Conservation (phyloP, 1,140 invertebrate genomes). For the Apolygus lucorum region DNA sequence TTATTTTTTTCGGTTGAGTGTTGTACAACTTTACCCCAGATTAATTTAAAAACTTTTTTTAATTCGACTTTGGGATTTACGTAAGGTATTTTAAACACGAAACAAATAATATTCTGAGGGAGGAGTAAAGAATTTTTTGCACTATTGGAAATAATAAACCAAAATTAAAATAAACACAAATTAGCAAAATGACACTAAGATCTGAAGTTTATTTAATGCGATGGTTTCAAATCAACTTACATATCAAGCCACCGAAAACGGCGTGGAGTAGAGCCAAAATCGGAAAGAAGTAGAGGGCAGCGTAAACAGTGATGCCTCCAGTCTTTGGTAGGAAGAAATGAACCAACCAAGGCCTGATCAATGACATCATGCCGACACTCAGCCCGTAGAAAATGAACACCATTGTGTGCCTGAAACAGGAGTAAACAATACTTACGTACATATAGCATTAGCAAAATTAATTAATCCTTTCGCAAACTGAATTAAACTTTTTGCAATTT, state of each 20-base stretch:
- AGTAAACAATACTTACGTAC: too few relatives aligned
- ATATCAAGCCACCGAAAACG: constrained; percentile 80
- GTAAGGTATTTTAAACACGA: too few relatives aligned
- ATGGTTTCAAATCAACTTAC: constrained; percentile 44
- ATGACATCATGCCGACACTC: constrained; percentile 68
- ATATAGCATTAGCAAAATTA: too few relatives aligned
- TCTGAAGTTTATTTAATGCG: not conserved
- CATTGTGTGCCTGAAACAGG: constrained; percentile 77
- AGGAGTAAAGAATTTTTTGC: too few relatives aligned
- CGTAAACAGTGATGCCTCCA: constrained; percentile 69
- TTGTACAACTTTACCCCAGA: too few relatives aligned
- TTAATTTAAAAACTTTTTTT: too few relatives aligned
- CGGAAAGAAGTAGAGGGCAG: constrained; percentile 90
- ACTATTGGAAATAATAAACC: too few relatives aligned
- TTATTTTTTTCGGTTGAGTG: too few relatives aligned
- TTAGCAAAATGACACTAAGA: constrained; percentile 22
- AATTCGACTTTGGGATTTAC: too few relatives aligned
- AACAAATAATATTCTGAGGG: too few relatives aligned
- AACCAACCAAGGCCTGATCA: constrained; percentile 62
- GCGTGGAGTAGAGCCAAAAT: constrained; percentile 81
- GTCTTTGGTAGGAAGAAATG: constrained; percentile 50
- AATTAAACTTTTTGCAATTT: too few relatives aligned
- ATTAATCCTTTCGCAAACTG: too few relatives aligned
- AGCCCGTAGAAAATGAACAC: constrained; percentile 87
- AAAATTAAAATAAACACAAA: constrained; percentile 22